phyloP scores from a whole-genome alignment of 2,797 vertebrate genomes.

The Amniataba percoides region DNA sequence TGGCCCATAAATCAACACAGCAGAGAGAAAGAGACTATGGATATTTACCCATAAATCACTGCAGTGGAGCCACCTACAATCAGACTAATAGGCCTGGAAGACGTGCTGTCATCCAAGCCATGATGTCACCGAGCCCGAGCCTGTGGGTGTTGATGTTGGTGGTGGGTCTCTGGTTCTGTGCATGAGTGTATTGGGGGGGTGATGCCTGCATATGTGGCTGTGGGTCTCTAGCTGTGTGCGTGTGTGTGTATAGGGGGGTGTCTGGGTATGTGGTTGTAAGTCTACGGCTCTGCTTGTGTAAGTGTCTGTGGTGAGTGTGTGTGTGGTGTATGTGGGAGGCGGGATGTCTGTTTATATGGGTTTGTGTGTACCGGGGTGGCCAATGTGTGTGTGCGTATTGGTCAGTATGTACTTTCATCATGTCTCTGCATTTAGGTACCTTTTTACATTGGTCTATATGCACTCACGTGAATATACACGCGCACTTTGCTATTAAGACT shows the following conservation, averaged over 20 bases:
- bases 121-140: conserved; percentile 83
- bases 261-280: conserved; percentile 69
- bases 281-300: conserved; percentile 75
- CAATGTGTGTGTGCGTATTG: conserved; percentile 28
- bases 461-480: conserved; percentile 28
- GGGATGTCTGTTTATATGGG: conserved; percentile 77
- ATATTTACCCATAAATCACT: conserved; percentile 88
- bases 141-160: conserved; percentile 80
- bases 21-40: conserved; percentile 73
- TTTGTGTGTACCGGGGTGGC: conserved; percentile 64
- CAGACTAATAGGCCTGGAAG: conserved; percentile 87
- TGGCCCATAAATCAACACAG: conserved; percentile 78
- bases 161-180: conserved; percentile 71
- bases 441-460: conserved; percentile 30
- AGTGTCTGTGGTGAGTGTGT: conserved; percentile 75
- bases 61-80: conserved; percentile 87
- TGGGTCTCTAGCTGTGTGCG: conserved; percentile 43
- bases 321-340: conserved; percentile 76
- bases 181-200: conserved; percentile 34
- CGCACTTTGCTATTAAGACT: conserved; percentile 7
- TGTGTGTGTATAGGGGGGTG: conserved; percentile 37
- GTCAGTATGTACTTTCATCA: conserved; percentile 61
- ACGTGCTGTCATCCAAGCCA: conserved; percentile 87
- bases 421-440: conserved; percentile 58
- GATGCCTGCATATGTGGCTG: conserved; percentile 57